Evolutionary conservation across 2,888 invertebrate species (phyloP), one percentile per base, ranked within the genome.

Genomic region (Alcis repandata): DNA sequence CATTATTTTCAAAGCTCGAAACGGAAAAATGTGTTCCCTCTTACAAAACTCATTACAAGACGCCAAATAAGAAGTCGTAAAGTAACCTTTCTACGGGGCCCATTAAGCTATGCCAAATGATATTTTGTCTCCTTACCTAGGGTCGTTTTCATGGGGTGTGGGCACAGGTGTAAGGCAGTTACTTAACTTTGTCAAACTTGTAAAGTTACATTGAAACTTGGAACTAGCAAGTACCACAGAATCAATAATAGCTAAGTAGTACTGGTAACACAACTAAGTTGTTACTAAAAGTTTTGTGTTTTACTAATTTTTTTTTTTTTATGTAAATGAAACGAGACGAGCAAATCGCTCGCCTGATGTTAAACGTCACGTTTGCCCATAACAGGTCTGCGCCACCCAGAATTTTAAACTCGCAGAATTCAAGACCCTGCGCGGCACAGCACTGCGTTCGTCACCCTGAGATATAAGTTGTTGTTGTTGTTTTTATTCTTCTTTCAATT

Each of bases 61-160:
- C 79, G 78, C 86, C 85, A 89, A 92, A 91, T 90, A 91, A 89
- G 87, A 87, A 88, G 86, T 88, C 88, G 84, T 90, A 89, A 89
- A 90, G 85, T 86, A 88, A 88, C 89, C 86, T 90, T 88, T 83
- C 89, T 86, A 82, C 83, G 79, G 84, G 82, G 79, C 79, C 84
- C 81, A 90, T 92, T 91, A 89, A 87, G 90, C 86, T 86, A 88
- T 90, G 88, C 85, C 88, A 87, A 92, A 92, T 92, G 87, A 91
- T 92, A 91, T 92, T 90, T 88, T 88, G 87, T 88, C 68, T 69
- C 54, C 85, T 83, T 81, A 84, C 85, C 83, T 84, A 84, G 86
- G 84, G 84, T 84, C 88, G 88, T 90, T 90, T 91, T 85, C 85
- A 88, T 85, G 88, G 90, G 84, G 82, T 77, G 81, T 79, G 76